Conservation (phyloP, 2,113 vertebrate genomes). For the Rafetus swinhoei region DNA sequence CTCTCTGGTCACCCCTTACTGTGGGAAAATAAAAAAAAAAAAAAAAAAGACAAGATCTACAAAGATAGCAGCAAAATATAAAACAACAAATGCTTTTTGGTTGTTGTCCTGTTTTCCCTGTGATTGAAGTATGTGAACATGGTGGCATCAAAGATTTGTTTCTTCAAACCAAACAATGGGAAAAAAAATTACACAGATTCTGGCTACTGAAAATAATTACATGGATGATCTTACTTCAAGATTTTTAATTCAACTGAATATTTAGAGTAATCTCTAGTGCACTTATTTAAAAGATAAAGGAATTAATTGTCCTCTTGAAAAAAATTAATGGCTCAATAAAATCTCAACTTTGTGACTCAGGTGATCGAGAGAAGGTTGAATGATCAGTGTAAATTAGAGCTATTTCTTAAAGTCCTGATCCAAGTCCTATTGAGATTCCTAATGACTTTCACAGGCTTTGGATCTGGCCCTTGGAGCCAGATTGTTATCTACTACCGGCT, state of each 20-base stretch:
- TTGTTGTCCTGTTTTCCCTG: background rate
- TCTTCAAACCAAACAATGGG: background rate
- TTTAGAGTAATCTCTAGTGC: background rate
- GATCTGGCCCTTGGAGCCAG: background rate
- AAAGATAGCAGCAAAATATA: background rate
- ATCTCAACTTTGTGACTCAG: background rate
- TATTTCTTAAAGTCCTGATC: background rate
- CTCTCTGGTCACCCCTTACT: background rate
- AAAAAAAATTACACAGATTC: rapidly evolving
- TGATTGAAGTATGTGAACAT: background rate
- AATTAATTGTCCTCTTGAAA: conserved; percentile 15
- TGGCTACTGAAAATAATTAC: conserved; percentile 9
- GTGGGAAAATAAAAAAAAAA: background rate
- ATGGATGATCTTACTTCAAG: background rate
- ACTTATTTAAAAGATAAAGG: background rate
- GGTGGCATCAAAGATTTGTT: background rate
- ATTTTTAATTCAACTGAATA: conserved; percentile 16
- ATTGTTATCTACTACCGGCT: background rate
- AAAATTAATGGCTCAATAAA: background rate
- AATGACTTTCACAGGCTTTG: background rate
- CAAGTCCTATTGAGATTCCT: background rate
- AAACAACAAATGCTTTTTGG: background rate
- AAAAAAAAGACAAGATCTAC: background rate
- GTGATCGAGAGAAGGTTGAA: background rate
- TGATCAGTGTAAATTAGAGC: background rate